A percentile compares a stretch with the other conserved stretches of the same genome.
These are phyloP conservation scores for Glossophaga mutica DNA, from an alignment of 2,797 vertebrate genomes.

Conservation along the genomic window DNA sequence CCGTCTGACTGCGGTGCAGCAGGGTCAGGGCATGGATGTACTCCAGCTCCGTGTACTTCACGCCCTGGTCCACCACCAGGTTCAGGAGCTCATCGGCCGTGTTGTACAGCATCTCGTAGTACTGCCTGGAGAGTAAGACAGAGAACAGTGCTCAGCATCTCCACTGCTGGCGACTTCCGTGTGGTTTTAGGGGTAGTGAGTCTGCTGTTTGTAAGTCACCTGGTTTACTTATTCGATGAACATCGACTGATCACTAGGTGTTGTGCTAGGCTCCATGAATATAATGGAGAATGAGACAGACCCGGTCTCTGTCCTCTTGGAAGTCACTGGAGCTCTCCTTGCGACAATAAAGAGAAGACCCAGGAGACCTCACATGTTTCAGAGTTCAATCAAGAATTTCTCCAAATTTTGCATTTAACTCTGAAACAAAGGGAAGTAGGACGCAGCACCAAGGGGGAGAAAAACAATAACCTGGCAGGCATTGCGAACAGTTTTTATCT, in stretches of 20 bases:
- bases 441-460: background rate
- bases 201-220: background rate
- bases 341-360: background rate
- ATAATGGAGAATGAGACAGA: background rate
- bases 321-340: background rate
- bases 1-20: conserved; percentile 97
- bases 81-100: conserved; percentile 95
- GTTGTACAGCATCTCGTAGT: conserved; percentile 99
- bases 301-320: background rate
- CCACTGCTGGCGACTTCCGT: rapidly evolving
- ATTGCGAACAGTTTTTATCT: background rate
- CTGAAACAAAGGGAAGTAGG: background rate
- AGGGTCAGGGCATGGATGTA: conserved; percentile 96
- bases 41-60: conserved; percentile 96
- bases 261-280: background rate
- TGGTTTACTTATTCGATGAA: background rate
- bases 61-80: conserved; percentile 98
- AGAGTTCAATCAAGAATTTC: background rate
- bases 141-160: conserved; percentile 6
- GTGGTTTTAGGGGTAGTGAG: rapidly evolving
- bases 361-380: background rate
- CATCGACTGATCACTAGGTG: background rate
- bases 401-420: background rate
- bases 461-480: background rate
- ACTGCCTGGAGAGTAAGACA: conserved; percentile 87